These are phyloP conservation scores for Cyanocitta stelleri DNA, from an alignment of 2,113 vertebrate genomes.

Conservation along the genomic window DNA sequence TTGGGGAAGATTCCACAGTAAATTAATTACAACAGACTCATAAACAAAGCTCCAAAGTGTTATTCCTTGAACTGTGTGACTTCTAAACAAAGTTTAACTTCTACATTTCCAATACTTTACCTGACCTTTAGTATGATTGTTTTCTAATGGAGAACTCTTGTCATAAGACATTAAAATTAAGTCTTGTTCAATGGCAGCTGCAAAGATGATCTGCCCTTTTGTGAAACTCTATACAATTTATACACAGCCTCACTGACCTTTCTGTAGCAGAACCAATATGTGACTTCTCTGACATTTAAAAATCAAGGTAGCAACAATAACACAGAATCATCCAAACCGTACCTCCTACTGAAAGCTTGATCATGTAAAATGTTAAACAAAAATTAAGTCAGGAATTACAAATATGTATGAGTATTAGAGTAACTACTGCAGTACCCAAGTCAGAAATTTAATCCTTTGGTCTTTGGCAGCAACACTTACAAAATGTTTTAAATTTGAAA, in stretches of 20 bases:
- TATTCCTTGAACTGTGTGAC: background rate
- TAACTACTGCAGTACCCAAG: background rate
- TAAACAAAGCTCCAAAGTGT: background rate
- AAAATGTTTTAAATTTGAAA: background rate
- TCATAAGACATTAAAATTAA: conserved; percentile 39
- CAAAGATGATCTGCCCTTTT: conserved; percentile 54
- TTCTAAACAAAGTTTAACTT: conserved; percentile 19
- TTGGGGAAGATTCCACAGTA: background rate
- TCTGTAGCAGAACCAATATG: conserved; percentile 21
- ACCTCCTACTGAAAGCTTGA: background rate
- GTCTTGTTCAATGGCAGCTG: conserved; percentile 26
- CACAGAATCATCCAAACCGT: background rate
- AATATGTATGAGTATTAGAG: background rate
- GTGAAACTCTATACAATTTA: conserved; percentile 38
- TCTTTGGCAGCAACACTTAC: background rate
- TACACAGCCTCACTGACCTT: conserved; percentile 35
- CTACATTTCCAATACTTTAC: background rate
- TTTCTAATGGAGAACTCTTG: conserved; percentile 34
- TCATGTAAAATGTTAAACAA: conserved; percentile 27
- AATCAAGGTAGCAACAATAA: conserved; percentile 33
- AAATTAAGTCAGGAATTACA: conserved; percentile 25
- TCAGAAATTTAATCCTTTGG: background rate
- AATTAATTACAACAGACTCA: background rate
- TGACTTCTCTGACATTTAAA: conserved; percentile 35
- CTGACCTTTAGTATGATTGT: conserved; percentile 22